phyloP scores from a whole-genome alignment of 2,113 vertebrate species.

The Leucopternis melanops region DNA sequence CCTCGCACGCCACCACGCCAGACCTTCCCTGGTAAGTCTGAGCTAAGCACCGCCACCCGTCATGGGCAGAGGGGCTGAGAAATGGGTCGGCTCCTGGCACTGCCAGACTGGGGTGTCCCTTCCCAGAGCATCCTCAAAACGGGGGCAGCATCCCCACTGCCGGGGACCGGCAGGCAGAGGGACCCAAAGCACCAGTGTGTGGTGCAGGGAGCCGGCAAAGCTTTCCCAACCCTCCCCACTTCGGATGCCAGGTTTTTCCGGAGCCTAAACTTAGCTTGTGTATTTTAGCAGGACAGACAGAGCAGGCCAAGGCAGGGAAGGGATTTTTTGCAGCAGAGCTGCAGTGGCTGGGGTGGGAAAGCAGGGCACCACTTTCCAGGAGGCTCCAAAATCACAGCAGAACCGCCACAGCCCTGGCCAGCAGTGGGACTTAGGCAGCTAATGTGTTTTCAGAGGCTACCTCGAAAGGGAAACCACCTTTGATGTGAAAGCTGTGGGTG shows the following conservation, averaged over 20 bases:
- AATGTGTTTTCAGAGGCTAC: not conserved
- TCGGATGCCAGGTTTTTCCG: not conserved
- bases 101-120: not conserved
- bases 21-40: not conserved
- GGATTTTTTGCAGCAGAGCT: not conserved
- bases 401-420: not conserved
- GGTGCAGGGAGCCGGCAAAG: not conserved
- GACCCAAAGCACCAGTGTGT: not conserved
- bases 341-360: not conserved
- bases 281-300: not conserved
- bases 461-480: not conserved
- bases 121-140: not conserved
- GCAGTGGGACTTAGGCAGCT: not conserved
- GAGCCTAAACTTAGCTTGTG: not conserved
- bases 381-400: not conserved
- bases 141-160: fast-evolving
- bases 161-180: fast-evolving
- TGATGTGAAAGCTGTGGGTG: fast-evolving
- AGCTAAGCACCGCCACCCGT: fast-evolving
- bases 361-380: not conserved
- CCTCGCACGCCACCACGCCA: fast-evolving
- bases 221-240: not conserved
- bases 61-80: not conserved
- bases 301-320: not conserved
- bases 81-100: not conserved